Conservation (phyloP, 2,113 vertebrate species). For the Sturnira hondurensis region DNA sequence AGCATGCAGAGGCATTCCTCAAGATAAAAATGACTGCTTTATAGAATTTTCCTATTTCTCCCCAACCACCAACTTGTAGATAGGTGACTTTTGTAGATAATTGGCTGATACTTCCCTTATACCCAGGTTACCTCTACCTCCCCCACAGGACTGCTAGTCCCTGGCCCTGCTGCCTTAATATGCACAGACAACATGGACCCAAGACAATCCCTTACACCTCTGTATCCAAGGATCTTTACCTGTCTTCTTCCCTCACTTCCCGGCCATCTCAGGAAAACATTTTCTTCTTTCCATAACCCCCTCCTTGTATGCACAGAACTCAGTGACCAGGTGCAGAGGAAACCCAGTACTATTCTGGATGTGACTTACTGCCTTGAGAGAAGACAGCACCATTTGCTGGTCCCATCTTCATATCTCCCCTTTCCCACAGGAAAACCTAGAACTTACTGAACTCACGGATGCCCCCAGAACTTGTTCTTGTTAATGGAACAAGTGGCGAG, state of each 20-base stretch:
- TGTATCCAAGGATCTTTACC: neutral
- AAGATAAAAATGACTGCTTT: neutral
- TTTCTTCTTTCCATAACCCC: neutral
- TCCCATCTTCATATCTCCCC: neutral
- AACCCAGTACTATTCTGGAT: neutral
- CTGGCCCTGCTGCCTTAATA: neutral
- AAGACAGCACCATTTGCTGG: neutral
- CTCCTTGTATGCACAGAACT: neutral
- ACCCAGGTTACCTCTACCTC: neutral
- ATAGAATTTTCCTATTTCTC: neutral
- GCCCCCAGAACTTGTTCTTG: neutral
- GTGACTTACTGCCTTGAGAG: neutral
- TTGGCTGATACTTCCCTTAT: neutral
- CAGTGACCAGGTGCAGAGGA: neutral
- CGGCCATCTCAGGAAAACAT: neutral
- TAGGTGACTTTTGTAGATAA: too few species aligned
- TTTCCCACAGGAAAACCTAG: neutral
- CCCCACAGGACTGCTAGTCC: fast-evolving
- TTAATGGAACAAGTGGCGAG: neutral
- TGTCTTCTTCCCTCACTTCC: neutral
- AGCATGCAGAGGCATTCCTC: neutral
- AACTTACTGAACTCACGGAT: neutral
- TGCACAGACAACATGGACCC: neutral
- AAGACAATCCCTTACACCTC: neutral
- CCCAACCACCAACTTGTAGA: neutral